These are phyloP conservation scores for Felis chaus DNA, from an alignment of 2,113 vertebrate species.

Conservation along the genomic window DNA sequence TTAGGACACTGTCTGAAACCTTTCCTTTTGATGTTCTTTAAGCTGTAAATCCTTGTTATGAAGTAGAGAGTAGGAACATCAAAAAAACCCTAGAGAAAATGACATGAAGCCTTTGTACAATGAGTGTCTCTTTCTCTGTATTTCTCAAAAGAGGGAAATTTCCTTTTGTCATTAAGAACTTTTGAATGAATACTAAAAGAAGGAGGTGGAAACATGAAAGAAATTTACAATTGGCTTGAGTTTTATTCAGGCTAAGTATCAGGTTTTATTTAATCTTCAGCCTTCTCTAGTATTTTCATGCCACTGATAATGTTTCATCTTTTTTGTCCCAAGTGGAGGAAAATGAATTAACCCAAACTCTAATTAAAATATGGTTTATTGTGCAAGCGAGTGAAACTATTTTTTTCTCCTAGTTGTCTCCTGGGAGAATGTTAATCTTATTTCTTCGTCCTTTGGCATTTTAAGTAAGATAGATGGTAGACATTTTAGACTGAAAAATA, in stretches of 20 bases:
- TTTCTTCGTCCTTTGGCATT: neutral
- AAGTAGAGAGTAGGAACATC: slow-evolving; percentile 49
- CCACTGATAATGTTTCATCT: neutral
- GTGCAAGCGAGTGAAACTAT: neutral
- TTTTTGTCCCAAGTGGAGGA: slow-evolving; percentile 29
- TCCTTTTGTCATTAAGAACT: slow-evolving; percentile 43
- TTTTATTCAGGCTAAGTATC: neutral
- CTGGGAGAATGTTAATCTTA: neutral
- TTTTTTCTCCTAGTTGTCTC: neutral
- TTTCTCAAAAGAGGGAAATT: slow-evolving; percentile 41
- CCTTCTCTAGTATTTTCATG: neutral
- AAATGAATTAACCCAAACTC: slow-evolving; percentile 39
- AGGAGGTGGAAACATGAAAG: neutral
- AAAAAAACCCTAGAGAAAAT: slow-evolving; percentile 42
- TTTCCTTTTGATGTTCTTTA: slow-evolving; percentile 64
- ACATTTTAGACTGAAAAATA: neutral
- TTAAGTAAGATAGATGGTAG: neutral
- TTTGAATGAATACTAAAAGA: slow-evolving; percentile 23
- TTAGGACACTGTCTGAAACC: slow-evolving; percentile 68
- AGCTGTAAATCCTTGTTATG: slow-evolving; percentile 63
- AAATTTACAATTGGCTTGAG: slow-evolving; percentile 11
- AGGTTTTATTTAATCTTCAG: neutral
- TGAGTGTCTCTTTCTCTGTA: neutral
- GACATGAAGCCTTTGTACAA: slow-evolving; percentile 29
- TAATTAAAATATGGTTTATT: slow-evolving; percentile 3